Evolutionary conservation across 2,797 vertebrate species (phyloP), one percentile per base, ranked within the genome.

Genomic region (Tinamus major): DNA sequence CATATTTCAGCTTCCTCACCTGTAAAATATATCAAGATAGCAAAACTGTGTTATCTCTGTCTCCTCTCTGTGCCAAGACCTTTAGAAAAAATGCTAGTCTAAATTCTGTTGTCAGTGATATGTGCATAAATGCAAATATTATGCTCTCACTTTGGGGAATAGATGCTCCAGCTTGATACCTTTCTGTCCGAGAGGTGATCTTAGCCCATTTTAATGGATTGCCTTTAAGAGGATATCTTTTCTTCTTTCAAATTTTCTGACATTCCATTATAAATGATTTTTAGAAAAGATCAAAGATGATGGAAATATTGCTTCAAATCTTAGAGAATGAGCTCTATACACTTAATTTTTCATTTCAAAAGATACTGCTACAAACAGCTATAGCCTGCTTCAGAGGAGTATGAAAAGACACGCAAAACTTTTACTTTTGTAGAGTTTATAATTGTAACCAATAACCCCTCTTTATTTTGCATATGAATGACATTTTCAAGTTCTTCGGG

Each of bases 271-370:
- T 53, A 84, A 86, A 61, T 18, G 1, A 78, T 39, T 3, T 59
- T 85, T 85, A 53, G 42, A 84, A 55, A 79, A 12, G 37, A 79
- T 31, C 15, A 24, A 61, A 80, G 39, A 51, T 48, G 69, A 16
- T 65, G 72, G 23, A 93, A 85, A 72, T 79, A 35, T 19, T 88
- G 19, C 18, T 89, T 31, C 61, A 92, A 95, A 79, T 6, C 69
- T 62, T 51, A 91, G 87, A 12, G 19, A 37, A 3, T 14, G n/a
- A 88, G 19, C 15, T 85, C 21, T 85, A 77, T 41, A 82, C 19
- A 65, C 21, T 86, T 79, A 56, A 10, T 41, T 82, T 79, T 61
- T 90, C 6, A 46, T 89, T 82, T 69, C 42, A 75, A 65, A 88
- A 89, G 4, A 51, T 46, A 69, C 71, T 83, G 51, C 63, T 82